A percentile compares a stretch with the other conserved stretches of the same genome.
Conservation (phyloP, 2,888 invertebrate species). For the Drosophila meridiana region DNA sequence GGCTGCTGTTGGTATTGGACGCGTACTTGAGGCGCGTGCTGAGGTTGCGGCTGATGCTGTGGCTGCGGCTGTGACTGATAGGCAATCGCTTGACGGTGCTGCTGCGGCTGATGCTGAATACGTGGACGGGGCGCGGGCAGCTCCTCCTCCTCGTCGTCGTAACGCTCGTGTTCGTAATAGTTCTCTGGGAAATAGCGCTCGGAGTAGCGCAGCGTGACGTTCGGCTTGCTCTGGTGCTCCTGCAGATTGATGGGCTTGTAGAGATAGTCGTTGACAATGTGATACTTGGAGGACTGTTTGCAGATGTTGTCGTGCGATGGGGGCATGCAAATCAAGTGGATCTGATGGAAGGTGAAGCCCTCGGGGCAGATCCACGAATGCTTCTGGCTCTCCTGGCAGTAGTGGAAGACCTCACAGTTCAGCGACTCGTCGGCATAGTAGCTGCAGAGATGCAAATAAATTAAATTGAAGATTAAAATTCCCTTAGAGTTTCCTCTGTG, state of each 20-base stretch:
- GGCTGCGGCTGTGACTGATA: constrained; percentile 55
- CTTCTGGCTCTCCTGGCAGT: constrained; percentile 94
- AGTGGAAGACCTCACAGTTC: constrained; percentile 96
- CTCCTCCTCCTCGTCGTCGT: constrained; percentile 83
- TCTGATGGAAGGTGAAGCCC: constrained; percentile 90
- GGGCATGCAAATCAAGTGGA: constrained; percentile 97
- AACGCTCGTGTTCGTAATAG: constrained; percentile 89
- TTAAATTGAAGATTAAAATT: background rate
- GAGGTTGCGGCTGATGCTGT: constrained; percentile 61
- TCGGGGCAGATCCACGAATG: constrained; percentile 98
- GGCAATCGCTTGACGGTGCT: constrained; percentile 65
- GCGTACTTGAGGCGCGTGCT: constrained; percentile 58
- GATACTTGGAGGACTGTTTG: constrained; percentile 94
- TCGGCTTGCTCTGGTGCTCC: constrained; percentile 92
- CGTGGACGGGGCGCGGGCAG: constrained; percentile 81
- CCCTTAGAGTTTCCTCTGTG: background rate
- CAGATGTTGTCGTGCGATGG: constrained; percentile 95
- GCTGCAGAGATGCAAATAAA: constrained; percentile 46
- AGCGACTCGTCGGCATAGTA: constrained; percentile 96
- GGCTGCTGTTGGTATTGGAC: constrained; percentile 54
- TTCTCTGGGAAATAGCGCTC: constrained; percentile 93
- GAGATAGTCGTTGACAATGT: constrained; percentile 96
- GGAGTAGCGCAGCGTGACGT: constrained; percentile 91
- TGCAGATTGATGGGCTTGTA: constrained; percentile 95
- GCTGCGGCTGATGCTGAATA: constrained; percentile 73